phyloP scores from a whole-genome alignment of 2,113 vertebrate species.

The Saimiri boliviensis region DNA sequence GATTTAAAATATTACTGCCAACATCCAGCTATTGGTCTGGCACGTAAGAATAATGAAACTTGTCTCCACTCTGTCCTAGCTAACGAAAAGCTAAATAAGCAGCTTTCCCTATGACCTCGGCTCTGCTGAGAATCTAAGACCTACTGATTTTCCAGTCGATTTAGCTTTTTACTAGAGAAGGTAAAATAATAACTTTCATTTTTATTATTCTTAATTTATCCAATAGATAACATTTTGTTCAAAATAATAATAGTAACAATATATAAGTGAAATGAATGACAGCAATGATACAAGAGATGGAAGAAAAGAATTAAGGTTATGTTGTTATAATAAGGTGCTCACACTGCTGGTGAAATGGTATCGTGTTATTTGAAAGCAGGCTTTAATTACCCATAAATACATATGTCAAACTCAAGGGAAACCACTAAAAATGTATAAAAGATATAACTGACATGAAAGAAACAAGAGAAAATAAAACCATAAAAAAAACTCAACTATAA shows the following conservation, averaged over 20 bases:
- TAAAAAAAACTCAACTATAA: neutral
- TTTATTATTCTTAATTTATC: neutral
- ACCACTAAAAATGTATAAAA: neutral
- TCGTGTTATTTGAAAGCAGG: conserved; percentile 4
- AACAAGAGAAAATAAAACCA: neutral
- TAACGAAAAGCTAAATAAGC: neutral
- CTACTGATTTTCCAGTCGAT: no score
- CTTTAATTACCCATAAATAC: neutral
- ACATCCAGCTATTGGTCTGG: neutral
- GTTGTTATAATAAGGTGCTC: neutral
- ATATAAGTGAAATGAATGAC: neutral
- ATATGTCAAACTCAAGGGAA: neutral
- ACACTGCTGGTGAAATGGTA: neutral
- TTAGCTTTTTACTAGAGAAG: neutral
- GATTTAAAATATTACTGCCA: neutral
- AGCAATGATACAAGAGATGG: neutral
- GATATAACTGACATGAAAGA: neutral
- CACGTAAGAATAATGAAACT: neutral
- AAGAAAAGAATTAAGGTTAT: neutral
- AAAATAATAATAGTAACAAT: neutral
- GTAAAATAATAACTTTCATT: neutral
- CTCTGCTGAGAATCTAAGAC: no score
- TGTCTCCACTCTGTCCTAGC: neutral
- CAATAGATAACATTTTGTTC: neutral
- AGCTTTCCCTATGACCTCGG: neutral